Evolutionary conservation across 2,113 vertebrate genomes (phyloP), one percentile per base, ranked within the genome.

Genomic region (Gasterosteus aculeatus): DNA sequence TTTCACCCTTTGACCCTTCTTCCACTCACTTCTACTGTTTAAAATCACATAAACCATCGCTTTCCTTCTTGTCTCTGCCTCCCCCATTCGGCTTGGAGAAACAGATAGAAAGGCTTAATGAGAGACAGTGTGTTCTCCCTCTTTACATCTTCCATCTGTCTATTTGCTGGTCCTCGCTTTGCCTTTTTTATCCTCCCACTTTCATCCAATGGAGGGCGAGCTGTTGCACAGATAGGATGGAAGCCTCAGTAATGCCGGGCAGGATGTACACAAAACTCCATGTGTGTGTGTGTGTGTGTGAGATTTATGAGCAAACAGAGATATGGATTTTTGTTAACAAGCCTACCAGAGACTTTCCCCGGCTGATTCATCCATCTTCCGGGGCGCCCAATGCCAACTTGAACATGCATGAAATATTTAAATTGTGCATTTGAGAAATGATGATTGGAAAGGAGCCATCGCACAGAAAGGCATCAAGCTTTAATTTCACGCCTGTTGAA

Each of bases 151-250:
- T 56, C 15, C 10, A 51, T 60, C 19, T n/a, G 29, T 22, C 18
- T n/a, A 14, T 61, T 3, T 63, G n/a, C 16, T 31, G 22, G 7
- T n/a, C 65, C 31, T 38, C 60, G n/a, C 38, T 26, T 14, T 56
- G 47, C 10, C 58, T 64, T 5, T 64, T 64, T 46, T 69, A 39
- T 72, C 49, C 49, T 73, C 58, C 54, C 44, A 18, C 14, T 12
- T 0, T 71, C 64, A 33, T 63, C 42, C 79, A 75, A 39, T 12
- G 35, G 73, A 11, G 53, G 33, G 54, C 19, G 19, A 74, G 70
- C 69, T 61, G 69, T 73, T 33, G 69, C 72, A 38, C 75, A 81
- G 81, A 26, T 59, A 67, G 70, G 73, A 46, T 22, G 26, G 70
- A 51, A 5, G 15, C 35, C 35, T 47, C 65, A 19, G 46, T 72